Evolutionary conservation across 2,888 invertebrate genomes (phyloP).

Genomic region (Xanthia togata): DNA sequence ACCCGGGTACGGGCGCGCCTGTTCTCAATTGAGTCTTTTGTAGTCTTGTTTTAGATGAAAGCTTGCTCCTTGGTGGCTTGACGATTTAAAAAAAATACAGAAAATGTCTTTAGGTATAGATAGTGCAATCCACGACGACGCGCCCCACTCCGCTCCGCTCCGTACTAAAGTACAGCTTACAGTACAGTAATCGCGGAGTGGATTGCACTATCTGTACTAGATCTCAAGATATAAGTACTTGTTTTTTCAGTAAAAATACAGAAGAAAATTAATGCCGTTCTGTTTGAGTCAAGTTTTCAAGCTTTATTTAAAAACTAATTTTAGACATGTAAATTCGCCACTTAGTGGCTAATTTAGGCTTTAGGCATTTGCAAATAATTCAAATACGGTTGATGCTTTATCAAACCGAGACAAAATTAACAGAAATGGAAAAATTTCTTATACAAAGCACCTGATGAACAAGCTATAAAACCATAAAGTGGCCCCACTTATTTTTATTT

Average conservation of each 20-base stretch:
- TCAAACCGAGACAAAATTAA: constrained; percentile 8
- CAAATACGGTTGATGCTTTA: not conserved
- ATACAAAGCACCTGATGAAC: constrained; percentile 9
- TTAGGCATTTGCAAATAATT: not conserved
- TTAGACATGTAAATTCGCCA: not conserved
- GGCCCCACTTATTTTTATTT: constrained; percentile 30
- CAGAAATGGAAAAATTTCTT: constrained; percentile 20
- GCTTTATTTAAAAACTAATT: constrained; percentile 5
- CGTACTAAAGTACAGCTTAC: too few species aligned
- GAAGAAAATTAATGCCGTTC: not conserved
- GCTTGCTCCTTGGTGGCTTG: not conserved
- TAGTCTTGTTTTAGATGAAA: not conserved
- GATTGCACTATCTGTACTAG: too few species aligned
- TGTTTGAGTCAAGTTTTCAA: constrained; percentile 8
- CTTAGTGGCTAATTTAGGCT: not conserved
- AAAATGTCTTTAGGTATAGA: not conserved
- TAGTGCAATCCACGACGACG: too few species aligned
- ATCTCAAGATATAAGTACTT: not conserved
- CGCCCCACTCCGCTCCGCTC: too few species aligned
- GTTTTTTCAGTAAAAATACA: not conserved
- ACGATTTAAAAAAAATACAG: not conserved
- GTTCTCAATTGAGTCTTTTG: constrained; percentile 43
- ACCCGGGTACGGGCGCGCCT: constrained; percentile 93
- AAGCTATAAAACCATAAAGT: constrained; percentile 11
- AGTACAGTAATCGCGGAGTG: too few species aligned